Conservation (phyloP, 2,888 invertebrate genomes). For the Cephus spinipes region DNA sequence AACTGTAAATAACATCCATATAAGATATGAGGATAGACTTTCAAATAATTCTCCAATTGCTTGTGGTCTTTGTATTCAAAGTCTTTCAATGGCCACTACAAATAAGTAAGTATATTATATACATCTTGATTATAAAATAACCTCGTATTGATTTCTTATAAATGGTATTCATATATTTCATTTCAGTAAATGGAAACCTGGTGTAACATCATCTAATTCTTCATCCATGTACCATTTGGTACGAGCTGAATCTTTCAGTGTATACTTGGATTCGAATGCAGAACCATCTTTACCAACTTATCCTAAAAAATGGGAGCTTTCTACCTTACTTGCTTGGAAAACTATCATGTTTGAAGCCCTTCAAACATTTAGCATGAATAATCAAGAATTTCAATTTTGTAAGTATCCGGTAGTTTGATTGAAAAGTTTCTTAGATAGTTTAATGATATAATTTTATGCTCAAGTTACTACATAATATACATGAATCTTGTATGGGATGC, state of each 20-base stretch:
- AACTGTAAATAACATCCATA: conserved; percentile 81
- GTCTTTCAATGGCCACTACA: conserved; percentile 82
- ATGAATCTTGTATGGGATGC: background rate
- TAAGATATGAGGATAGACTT: conserved; percentile 83
- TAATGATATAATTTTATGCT: background rate
- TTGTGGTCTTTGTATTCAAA: conserved; percentile 82
- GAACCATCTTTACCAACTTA: conserved; percentile 51
- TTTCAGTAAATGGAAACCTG: conserved; percentile 82
- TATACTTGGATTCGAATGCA: conserved; percentile 80
- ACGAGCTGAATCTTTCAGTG: conserved; percentile 80
- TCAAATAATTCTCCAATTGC: conserved; percentile 77
- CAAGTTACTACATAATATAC: background rate
- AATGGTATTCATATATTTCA: background rate
- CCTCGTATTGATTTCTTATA: background rate
- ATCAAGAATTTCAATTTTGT: conserved; percentile 85
- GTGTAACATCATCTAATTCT: conserved; percentile 72
- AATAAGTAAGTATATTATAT: conserved; percentile 71
- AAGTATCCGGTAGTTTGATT: conserved; percentile 61
- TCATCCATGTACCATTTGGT: conserved; percentile 79
- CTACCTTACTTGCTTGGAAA: conserved; percentile 79
- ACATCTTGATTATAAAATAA: background rate
- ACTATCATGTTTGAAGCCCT: conserved; percentile 81
- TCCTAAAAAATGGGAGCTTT: conserved; percentile 54
- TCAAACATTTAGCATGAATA: conserved; percentile 81
- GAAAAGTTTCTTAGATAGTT: background rate